Conservation (phyloP, 2,797 vertebrate genomes). For the Molothrus ater region DNA sequence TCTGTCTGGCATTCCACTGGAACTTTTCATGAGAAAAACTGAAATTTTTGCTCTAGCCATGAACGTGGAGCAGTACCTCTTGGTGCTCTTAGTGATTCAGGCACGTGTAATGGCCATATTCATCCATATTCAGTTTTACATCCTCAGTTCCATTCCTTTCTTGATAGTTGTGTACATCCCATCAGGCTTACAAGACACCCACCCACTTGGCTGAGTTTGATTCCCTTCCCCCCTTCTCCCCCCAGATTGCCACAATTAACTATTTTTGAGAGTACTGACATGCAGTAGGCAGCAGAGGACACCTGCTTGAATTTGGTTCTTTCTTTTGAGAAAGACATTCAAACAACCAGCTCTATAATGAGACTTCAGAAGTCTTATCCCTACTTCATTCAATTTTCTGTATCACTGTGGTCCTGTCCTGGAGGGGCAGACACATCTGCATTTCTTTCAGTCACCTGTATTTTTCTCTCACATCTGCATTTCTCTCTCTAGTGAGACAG, state of each 20-base stretch:
- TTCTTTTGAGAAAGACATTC: background rate
- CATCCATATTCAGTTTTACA: background rate
- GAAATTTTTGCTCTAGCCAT: background rate
- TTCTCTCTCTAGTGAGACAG: background rate
- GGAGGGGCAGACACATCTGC: background rate
- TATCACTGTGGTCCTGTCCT: background rate
- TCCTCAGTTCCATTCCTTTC: background rate
- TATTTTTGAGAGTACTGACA: background rate
- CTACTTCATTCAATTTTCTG: background rate
- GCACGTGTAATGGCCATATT: background rate
- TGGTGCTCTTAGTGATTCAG: background rate
- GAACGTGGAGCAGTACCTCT: accelerated
- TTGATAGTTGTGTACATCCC: background rate
- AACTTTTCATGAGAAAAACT: background rate
- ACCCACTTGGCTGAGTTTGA: background rate
- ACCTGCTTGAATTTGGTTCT: background rate
- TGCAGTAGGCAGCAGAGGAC: background rate
- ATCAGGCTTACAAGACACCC: background rate
- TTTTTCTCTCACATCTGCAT: background rate
- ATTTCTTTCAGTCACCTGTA: background rate
- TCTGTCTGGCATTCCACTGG: background rate
- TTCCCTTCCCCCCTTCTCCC: accelerated
- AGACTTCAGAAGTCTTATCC: background rate
- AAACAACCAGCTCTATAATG: background rate
- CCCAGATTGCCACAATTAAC: background rate